Percentiles rank a stretch among this genome's conserved stretches.
Conservation (phyloP, 1,140 invertebrate genomes). For the Popillia japonica region DNA sequence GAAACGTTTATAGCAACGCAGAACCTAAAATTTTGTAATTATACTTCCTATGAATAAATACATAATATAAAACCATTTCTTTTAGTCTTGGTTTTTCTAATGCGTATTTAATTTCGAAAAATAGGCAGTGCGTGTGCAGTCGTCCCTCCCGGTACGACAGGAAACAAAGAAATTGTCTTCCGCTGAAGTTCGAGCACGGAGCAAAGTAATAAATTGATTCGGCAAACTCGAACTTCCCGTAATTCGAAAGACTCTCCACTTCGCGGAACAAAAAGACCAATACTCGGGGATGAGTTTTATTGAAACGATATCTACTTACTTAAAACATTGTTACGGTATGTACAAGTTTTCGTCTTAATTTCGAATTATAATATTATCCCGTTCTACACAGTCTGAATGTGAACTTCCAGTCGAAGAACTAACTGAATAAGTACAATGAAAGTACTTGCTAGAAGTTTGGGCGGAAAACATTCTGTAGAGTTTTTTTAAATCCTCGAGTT, state of each 20-base stretch:
- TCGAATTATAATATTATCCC: slow-evolving; percentile 9
- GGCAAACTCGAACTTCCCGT: background rate
- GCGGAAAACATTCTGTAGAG: background rate
- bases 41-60: too few species aligned
- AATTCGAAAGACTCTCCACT: slow-evolving; percentile 25
- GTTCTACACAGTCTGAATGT: background rate
- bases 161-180: background rate
- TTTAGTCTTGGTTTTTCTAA: background rate
- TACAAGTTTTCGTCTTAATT: slow-evolving; percentile 14
- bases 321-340: background rate
- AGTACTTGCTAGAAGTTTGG: background rate
- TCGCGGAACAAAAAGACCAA: slow-evolving; percentile 4
- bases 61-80: too few species aligned
- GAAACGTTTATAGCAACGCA: too few species aligned
- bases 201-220: slow-evolving; percentile 29
- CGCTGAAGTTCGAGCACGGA: slow-evolving; percentile 4
- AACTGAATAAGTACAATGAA: background rate
- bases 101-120: background rate
- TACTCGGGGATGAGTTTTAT: background rate
- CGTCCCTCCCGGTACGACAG: background rate
- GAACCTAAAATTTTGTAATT: too few species aligned
- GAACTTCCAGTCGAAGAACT: slow-evolving; percentile 5
- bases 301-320: background rate
- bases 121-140: background rate
- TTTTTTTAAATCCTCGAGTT: background rate